Evolutionary conservation across 2,113 vertebrate genomes (phyloP), one percentile per base, ranked within the genome.

Genomic region (Grallaria varia): DNA sequence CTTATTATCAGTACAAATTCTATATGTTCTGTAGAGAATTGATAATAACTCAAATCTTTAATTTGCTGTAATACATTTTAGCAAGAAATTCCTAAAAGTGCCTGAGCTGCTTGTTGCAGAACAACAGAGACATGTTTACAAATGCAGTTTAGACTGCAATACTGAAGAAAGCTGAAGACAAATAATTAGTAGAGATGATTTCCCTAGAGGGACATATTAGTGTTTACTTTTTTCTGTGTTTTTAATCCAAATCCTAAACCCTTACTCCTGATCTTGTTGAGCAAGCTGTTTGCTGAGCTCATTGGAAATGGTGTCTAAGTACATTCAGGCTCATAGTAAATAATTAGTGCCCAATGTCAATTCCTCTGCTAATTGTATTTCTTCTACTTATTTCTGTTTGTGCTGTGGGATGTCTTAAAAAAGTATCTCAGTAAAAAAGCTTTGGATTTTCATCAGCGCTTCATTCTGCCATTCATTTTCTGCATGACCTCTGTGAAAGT

Each of bases 121-220:
- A 62, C 45, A 62, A 35, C 1, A 5, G n/a, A 73, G 22, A 11
- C n/a, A 49, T 87, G 60, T 75, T 92, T 92, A 75, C 60, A 84
- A 81, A 81, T 49, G 72, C 31, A 52, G 52, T 93, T 92, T 55
- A 93, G 73, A 56, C 33, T 56, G 56, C 76, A 89, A 72, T 81
- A 71, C 39, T 44, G 83, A 90, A 52, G 44, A 87, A 87, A 90
- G 84, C 76, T 78, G 56, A 63, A 75, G 89, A 78, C 64, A 95
- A 95, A 96, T 87, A 95, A 92, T 96, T 95, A 95, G 93, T 31
- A 84, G 69, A 92, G 87, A 90, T 93, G 24, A 96, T 95, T 95
- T 95, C 93, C 96, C 89, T 78, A 78, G 95, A 87, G 94, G 31
- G 22, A 8, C n/a, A 56, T 90, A 78, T 84, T 84, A 75, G 76